Evolutionary conservation across 2,113 vertebrate species (phyloP), one percentile per base, ranked within the genome.

Genomic region (Pelvicachromis taeniatus): DNA sequence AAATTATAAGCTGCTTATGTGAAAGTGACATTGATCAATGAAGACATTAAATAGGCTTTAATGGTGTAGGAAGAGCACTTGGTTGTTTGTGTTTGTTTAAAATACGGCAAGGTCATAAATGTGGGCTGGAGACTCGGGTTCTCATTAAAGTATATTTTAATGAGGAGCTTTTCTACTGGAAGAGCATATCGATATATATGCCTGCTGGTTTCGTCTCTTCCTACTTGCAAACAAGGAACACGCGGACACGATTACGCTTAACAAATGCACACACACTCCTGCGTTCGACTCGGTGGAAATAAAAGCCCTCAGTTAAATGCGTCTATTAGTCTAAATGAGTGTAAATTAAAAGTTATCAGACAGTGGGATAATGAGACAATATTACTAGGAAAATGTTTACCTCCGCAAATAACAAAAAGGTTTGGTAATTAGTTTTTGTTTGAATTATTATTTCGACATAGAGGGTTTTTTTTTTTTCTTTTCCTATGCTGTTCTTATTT

Each of bases 21-120:
- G 88, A 92, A 92, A 89, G 87, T 92, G 94, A 89, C 92, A 88
- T 92, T 94, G 93, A 95, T 95, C 92, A 95, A 95, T 94, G 91
- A 88, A 89, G 90, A 92, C 89, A 94, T 94, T 94, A 95, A 95
- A 86, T 77, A 82, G 92, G 78, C 86, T 94, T 95, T 92, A 94
- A 94, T 91, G 82, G 85, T 79, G 68, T 75, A 61, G 87, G 89
- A 88, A 82, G 86, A 89, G 78, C 65, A 86, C 86, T 92, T 21
- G 82, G 79, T 91, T 92, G 89, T 91, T 91, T 89, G 86, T 91
- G 68, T 91, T 94, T 91, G 82, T 91, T 94, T 89, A 87, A 92
- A 91, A 85, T 77, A 77, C 21, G 5, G 84, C 86, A 82, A 84
- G 87, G 87, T 94, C 93, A 95, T 94, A 91, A 93, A 94, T 87